Base-by-base conservation (phyloP, 2,797 vertebrate species). In the Mus spretus region DNA sequence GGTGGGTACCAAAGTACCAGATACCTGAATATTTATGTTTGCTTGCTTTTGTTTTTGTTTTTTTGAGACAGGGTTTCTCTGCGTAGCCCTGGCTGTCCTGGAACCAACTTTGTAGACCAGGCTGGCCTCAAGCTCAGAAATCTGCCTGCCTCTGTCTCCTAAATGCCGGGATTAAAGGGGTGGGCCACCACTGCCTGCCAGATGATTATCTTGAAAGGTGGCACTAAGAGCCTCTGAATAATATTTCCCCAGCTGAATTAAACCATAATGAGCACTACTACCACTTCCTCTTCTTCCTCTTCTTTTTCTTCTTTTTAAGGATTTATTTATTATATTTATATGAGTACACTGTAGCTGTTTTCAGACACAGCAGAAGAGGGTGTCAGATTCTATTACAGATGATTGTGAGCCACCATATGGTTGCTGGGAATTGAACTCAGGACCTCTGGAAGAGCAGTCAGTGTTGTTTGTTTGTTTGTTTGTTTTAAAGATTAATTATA, bases 1-100 rank as follows among this genome's bases (percentile, higher is more conserved):
- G 98, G 98, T 98, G 74, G 97, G 97, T 95, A 90, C 53, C 84
- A 15, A 50, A 40, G 44, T 44, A 57, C 77, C n/a, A 81, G 80
- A 74, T 3, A n/a, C 8, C 50, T 80, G 61, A 75, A 53, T 93
- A 70, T 26, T 89, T 61, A 28, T 6, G 22, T 61, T 89, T n/a
- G 6, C 17, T 61, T n/a, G 6, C 15, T 61, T 77, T n/a, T 81
- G 4, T 37, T 37, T 81, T 53, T 53, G 34, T 34, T 70, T 19
- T 19, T 37, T 72, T 72, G 34, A 37, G 34, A 72, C 67, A 31
- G 77, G 15, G 67, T 72, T 37, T 72, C 34, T 37, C 67, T 70
- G 19, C 37, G 8, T 72, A 37, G 17, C 8, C n/a, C n/a, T 37
- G 70, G 70, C n/a, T 72, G 15, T 72, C 3, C 70, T 72, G n/a